Base-by-base conservation (phyloP, 2,888 invertebrate species). In the Liodrosophila aerea region DNA sequence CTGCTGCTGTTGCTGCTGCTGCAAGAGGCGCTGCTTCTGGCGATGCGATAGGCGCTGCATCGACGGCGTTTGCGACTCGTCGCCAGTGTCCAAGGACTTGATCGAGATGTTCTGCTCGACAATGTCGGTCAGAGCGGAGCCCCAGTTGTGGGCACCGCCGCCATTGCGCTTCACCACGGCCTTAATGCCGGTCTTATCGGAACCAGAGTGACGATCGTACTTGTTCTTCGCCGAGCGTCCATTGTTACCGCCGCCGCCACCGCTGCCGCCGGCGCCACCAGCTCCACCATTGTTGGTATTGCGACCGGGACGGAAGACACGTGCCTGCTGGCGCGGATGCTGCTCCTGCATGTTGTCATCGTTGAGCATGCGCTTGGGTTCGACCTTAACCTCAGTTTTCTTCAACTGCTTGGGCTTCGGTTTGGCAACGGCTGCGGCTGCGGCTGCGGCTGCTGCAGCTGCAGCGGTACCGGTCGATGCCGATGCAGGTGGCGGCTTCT, bases 141-240 rank as follows among this genome's bases (percentile, higher is more conserved):
- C 64, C 73, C 69, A 71, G 33, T 54, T 70, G 11, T 56, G 59
- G 4, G 70, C 52, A 16, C 59, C 69, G 34, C 40, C 59, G 0
- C 64, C 70, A 27, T 70, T 61, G 5, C 64, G 57, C 15, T 71
- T 69, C 5, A 18, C 46, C n/a, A 60, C 18, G 0, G 58, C 31
- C 50, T 53, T 53, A 7, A 59, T 27, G 30, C 62, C 67, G 7
- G 36, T 54, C 30, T 51, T 58, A 5, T 54, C 54, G 2, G 57
- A 54, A 2, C 45, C 50, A 1, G 66, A 65, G 4, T 22, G 60
- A 2, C 53, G 59, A 56, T 73, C 52, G 8, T 45, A 37, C 13
- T 68, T 46, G 15, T 27, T n/a, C 15, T 1, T n/a, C 7, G 1
- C 9, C 34, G 1, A 11, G 1, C 15, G n/a, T 5, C 8, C 39